Base-by-base conservation (phyloP, 2,113 vertebrate species). In the Brachypodius melanocephalos region DNA sequence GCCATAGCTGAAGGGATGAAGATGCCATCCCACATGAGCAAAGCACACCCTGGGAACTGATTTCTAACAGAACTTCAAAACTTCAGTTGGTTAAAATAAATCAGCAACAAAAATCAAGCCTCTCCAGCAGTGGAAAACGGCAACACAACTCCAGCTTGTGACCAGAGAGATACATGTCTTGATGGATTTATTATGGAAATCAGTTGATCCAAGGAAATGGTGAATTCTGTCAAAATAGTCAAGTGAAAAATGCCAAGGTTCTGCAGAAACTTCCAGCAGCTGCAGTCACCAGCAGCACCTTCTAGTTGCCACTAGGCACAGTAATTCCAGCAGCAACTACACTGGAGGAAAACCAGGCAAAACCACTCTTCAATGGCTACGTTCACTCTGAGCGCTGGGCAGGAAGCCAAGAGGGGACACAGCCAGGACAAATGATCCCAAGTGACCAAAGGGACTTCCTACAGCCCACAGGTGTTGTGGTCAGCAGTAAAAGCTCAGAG, bases 301-400 rank as follows among this genome's bases (percentile, higher is more conserved):
- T 22, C 72, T 29, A 8, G 45, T 10, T 14, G 2, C 8, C 42
- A 21, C 21, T 3, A 38, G 17, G 29, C n/a, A 46, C 36, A 55
- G 40, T 8, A 68, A 55, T 32, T 43, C 65, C 65, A 92, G 65
- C 38, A 81, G 46, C 59, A 59, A 5, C 4, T 6, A 48, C 28
- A 15, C 25, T 28, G 32, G 40, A 75, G 48, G 14, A 63, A 85
- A 93, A 21, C 3, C n/a, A 66, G n/a, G 40, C 19, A 62, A 22
- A 76, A 67, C 14, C 13, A 19, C 21, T 51, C 14, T 57, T 32
- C 26, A 40, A 2, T 6, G 17, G 38, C 68, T 57, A 49, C 2
- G 7, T 6, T 19, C 55, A 57, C 34, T 17, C 4, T 17, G 28
- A 40, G 40, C 0, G 0, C 5, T 25, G 31, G n/a, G 40, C 46